A percentile compares a stretch with the other conserved stretches of the same genome.
These are phyloP conservation scores for Montipora foliosa DNA, from an alignment of 64 coral and sea anemone species.

Conservation along the genomic window DNA sequence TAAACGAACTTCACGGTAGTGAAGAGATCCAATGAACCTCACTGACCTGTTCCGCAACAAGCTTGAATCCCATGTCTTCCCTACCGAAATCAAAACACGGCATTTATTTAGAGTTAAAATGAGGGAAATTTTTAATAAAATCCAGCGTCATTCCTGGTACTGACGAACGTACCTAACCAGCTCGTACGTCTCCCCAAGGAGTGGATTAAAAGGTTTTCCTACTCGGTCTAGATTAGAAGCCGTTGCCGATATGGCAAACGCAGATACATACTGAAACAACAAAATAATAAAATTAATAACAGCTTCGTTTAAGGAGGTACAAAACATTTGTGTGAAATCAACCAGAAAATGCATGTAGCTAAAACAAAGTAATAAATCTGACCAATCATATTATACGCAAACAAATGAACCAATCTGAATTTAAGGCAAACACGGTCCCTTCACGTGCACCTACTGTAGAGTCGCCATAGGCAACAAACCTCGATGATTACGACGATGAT, in stretches of 20 bases:
- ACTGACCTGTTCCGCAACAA: slow-evolving; percentile 93
- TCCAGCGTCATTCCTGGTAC: neutral
- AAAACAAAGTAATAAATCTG: too few relatives aligned
- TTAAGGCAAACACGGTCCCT: too few relatives aligned
- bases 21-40: neutral
- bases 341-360: too few relatives aligned
- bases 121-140: neutral
- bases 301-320: neutral
- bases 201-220: slow-evolving; percentile 96
- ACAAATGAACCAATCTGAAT: too few relatives aligned
- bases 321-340: too few relatives aligned
- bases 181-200: slow-evolving; percentile 96
- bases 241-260: slow-evolving; percentile 92
- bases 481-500: too few relatives aligned
- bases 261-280: slow-evolving; percentile 70
- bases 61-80: slow-evolving; percentile 91
- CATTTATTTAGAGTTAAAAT: neutral
- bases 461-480: too few relatives aligned
- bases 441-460: too few relatives aligned
- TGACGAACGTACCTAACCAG: slow-evolving; percentile 69
- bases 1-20: neutral
- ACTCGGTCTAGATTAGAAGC: slow-evolving; percentile 95
- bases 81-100: slow-evolving; percentile 42
- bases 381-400: too few relatives aligned
- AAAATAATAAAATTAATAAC: neutral